Conservation (phyloP, 2,113 vertebrate genomes). For the Otolemur garnettii region DNA sequence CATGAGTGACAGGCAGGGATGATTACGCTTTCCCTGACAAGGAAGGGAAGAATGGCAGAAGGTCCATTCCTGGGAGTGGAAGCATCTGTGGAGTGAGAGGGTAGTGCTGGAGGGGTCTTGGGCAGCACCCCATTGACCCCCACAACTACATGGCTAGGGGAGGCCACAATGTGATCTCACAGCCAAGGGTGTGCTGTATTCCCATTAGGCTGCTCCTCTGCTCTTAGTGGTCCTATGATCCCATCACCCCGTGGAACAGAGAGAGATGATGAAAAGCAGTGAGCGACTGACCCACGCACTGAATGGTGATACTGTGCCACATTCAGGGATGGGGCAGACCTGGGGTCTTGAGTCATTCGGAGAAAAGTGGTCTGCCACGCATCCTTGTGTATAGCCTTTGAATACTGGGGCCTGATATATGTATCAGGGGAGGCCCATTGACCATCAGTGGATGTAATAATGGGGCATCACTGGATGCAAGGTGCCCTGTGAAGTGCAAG, state of each 20-base stretch:
- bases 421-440: not conserved
- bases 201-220: not conserved
- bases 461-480: rapidly evolving
- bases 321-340: not conserved
- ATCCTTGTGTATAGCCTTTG: not conserved
- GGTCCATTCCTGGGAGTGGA: not conserved
- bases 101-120: not conserved
- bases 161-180: not conserved
- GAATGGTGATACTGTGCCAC: too few species aligned
- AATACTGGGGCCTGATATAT: not conserved
- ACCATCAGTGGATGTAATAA: not conserved
- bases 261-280: not conserved
- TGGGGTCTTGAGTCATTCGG: not conserved
- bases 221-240: not conserved
- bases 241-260: too few species aligned
- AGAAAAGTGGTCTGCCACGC: not conserved
- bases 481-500: not conserved
- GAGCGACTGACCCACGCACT: too few species aligned
- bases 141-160: not conserved
- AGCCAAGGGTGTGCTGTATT: not conserved
- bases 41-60: not conserved
- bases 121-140: not conserved
- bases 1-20: not conserved
- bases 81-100: not conserved
- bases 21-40: not conserved